These are phyloP conservation scores for Megalops atlanticus DNA, from an alignment of 2,113 vertebrate species.

Conservation along the genomic window DNA sequence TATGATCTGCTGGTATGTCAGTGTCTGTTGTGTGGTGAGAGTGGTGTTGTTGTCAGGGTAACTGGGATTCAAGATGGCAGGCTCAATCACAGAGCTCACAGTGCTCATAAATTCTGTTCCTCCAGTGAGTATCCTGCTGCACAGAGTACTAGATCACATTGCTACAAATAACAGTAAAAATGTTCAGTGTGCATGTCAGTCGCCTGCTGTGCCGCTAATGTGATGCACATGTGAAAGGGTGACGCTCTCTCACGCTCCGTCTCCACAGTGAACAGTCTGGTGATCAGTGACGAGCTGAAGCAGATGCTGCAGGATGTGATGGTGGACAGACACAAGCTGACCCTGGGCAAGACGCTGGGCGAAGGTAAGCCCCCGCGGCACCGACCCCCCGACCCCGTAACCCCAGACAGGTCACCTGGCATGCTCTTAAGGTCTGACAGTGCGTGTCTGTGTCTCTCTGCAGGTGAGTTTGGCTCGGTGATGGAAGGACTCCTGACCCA, in stretches of 20 bases:
- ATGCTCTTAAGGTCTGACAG: background rate
- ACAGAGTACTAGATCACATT: no score
- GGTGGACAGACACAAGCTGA: constrained; percentile 87
- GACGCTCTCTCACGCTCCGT: background rate
- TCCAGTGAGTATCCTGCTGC: no score
- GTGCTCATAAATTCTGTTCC: no score
- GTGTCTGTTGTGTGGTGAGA: no score
- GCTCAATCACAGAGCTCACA: no score
- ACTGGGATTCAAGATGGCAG: no score
- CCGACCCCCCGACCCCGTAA: no score
- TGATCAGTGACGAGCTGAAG: constrained; percentile 87
- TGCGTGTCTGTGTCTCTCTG: constrained; percentile 29
- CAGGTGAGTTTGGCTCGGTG: constrained; percentile 89
- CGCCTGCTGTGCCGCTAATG: no score
- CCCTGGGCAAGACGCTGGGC: constrained; percentile 87
- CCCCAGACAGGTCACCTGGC: background rate
- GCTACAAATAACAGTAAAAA: no score
- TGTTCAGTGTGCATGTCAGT: no score
- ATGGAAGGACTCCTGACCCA: constrained; percentile 88
- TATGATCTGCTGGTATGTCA: no score
- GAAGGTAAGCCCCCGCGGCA: constrained; percentile 71
- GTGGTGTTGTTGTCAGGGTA: no score
- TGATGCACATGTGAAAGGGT: constrained; percentile 14
- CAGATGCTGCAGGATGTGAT: constrained; percentile 89
- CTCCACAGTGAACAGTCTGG: constrained; percentile 82